Base-by-base conservation (phyloP, 1,140 invertebrate species). In the Heliconius hewitsoni region DNA sequence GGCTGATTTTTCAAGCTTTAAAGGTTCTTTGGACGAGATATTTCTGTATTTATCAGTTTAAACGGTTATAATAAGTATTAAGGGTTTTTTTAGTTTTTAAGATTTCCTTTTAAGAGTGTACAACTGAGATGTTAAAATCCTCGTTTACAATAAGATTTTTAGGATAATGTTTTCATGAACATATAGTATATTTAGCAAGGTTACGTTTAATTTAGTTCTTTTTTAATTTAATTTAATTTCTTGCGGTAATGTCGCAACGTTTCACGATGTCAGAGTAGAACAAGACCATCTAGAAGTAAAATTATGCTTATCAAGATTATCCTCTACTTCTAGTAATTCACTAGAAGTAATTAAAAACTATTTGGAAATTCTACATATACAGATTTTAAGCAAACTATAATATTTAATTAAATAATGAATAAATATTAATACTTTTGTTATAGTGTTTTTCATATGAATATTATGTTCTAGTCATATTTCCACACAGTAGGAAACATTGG, bases 401-500 rank as follows among this genome's bases (percentile, higher is more conserved):
- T 23, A 23, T 57, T 23, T 23, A 37, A 6, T 57, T 23, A 57
- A 57, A 6, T 3, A 57, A 23, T 1, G 8, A 23, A 57, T 19
- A 57, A 23, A 23, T 55, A 9, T 9, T 5, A 9, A 57, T 6
- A 57, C n/a, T 57, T 57, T 27, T 13, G 13, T 72, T 11, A 73
- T 13, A 27, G 76, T 37, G 9, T 71, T 77, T 55, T 77, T 73
- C 23, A n/a, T 42, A 75, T 76, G 76, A 80, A 73, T 73, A 73
- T 75, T 34, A 55, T 72, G 50, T 77, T 57, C 52, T 52, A 57
- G 52, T 52, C n/a, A 80, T 19, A 80, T 74, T 80, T 74, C 71
- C 23, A 66, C 76, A 34, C 73, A n/a, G 74, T 73, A 80, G 79
- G 74, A 80, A 80, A 80, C 73, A 76, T 80, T 80, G 71, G 42